Evolutionary conservation across 2,888 invertebrate genomes (phyloP).

Genomic region (Cerastoderma edule): DNA sequence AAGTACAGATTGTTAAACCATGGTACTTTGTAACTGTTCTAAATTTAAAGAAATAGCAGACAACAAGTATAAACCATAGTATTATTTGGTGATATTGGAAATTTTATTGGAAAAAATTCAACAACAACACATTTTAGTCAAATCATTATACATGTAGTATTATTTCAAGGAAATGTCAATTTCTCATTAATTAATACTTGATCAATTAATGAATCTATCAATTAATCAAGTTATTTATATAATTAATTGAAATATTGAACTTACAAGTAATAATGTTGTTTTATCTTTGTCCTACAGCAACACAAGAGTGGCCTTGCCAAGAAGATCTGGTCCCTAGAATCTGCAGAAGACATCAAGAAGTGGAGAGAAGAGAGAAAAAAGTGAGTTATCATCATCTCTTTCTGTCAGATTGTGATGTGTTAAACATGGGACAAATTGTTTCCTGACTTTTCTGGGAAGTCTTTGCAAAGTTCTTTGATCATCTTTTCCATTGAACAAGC

Average conservation of each 20-base stretch:
- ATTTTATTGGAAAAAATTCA: background rate
- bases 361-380: conserved; percentile 93
- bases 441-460: background rate
- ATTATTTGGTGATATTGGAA: background rate
- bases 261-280: background rate
- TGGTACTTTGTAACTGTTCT: background rate
- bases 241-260: background rate
- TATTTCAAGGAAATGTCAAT: background rate
- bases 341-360: conserved; percentile 92
- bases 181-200: background rate
- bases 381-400: conserved; percentile 68
- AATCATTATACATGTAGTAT: background rate
- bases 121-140: too few relatives aligned
- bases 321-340: conserved; percentile 89
- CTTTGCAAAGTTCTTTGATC: background rate
- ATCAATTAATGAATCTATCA: background rate
- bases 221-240: background rate
- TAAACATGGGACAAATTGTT: background rate
- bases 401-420: background rate
- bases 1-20: background rate
- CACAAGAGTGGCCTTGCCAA: conserved; percentile 93
- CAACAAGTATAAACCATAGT: background rate
- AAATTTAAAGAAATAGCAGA: background rate
- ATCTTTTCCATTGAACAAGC: too few relatives aligned
- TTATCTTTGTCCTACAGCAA: conserved; percentile 84